These are phyloP conservation scores for Cavia porcellus DNA, from an alignment of 2,113 vertebrate genomes.

Conservation along the genomic window DNA sequence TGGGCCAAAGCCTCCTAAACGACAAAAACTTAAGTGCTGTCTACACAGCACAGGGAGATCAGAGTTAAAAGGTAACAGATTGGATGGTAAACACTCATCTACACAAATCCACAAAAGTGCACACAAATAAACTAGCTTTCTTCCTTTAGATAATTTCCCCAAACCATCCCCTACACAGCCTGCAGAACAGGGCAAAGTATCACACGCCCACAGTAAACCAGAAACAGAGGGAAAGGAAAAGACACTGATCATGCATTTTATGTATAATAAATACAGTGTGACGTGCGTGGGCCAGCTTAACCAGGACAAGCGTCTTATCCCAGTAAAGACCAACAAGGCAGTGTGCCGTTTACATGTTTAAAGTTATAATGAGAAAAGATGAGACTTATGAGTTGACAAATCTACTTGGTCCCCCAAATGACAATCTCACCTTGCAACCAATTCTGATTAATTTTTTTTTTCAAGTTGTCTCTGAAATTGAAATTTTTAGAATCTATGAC, in stretches of 20 bases:
- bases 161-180: not conserved
- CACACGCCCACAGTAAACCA: not conserved
- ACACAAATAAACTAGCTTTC: not conserved
- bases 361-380: not conserved
- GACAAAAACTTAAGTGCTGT: not conserved
- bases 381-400: not conserved
- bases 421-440: not conserved
- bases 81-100: not conserved
- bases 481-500: not conserved
- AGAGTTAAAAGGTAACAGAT: not conserved
- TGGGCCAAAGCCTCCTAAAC: not conserved
- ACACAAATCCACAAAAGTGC: not conserved
- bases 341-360: not conserved
- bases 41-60: not conserved
- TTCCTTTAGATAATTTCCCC: not conserved
- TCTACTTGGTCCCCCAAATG: not conserved
- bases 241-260: not conserved
- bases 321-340: not conserved
- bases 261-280: not conserved
- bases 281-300: not conserved
- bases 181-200: not conserved
- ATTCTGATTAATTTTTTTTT: not conserved
- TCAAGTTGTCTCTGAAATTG: conserved; percentile 29
- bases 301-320: not conserved
- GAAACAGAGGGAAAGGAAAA: not conserved